Evolutionary conservation across 2,888 invertebrate genomes (phyloP), one percentile per base, ranked within the genome.

Genomic region (Epinotia bilunana): DNA sequence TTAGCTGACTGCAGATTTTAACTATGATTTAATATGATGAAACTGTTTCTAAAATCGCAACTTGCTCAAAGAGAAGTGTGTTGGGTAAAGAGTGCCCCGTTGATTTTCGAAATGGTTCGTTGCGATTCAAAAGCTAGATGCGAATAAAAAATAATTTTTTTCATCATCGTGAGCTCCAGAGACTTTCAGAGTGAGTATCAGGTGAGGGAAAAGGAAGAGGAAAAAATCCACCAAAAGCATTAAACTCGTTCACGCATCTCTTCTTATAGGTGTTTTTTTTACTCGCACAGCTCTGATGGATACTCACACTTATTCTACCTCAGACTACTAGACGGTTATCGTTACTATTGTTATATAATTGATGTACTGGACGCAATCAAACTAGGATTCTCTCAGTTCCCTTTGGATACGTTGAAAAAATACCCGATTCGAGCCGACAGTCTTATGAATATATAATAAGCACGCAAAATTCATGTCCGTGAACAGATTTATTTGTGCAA

Each of bases 401-500:
- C 16, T 53, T 53, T 53, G 53, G 53, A 53, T 53, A n/a, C 53
- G n/a, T 53, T n/a, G 53, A 53, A 53, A 53, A 16, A 53, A n/a
- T 6, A 53, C n/a, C 53, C 53, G n/a, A 53, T 6, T 53, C 7
- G 53, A 53, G 53, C n/a, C n/a, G 13, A n/a, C n/a, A n/a, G n/a
- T n/a, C 53, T n/a, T 53, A 53, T 53, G 6, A 53, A 53, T 53
- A 53, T 46, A 46, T 46, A 46, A 46, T 46, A 46, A n/a, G n/a
- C 53, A 60, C 16, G 60, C 20, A 23, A 58, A 61, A 39, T 60
- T 65, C 28, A 16, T 55, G 61, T 72, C 60, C 65, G 61, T 20
- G 61, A 63, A 71, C 43, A 3, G 53, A 72, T 75, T 62, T 75
- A 67, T 72, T 75, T 75, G 71, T 69, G 60, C 65, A 46, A 33